phyloP scores from a whole-genome alignment of 2,113 vertebrate species.

The Xiphophorus hellerii region DNA sequence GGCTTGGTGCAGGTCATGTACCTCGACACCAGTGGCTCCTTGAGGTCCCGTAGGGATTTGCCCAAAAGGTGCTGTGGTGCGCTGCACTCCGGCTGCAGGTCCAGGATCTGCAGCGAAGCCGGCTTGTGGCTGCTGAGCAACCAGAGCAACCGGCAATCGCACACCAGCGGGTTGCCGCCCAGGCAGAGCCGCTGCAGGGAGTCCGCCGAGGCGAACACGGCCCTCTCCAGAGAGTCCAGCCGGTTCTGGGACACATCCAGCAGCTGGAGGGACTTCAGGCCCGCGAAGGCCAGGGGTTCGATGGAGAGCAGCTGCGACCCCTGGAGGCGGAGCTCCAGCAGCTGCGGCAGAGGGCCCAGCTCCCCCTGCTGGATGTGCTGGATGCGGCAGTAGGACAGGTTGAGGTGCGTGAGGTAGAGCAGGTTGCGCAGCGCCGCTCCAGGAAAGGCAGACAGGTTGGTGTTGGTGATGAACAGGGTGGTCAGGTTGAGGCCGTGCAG shows the following conservation, averaged over 20 bases:
- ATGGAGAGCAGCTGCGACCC: conserved; percentile 86
- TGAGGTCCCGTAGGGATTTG: conserved; percentile 92
- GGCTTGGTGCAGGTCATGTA: conserved; percentile 95
- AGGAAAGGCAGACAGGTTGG: conserved; percentile 91
- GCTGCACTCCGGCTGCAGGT: conserved; percentile 89
- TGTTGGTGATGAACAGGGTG: conserved; percentile 91
- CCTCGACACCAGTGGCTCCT: conserved; percentile 88
- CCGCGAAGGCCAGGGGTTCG: conserved; percentile 89
- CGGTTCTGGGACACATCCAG: conserved; percentile 93
- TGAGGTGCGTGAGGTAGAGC: conserved; percentile 94
- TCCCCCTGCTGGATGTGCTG: conserved; percentile 89
- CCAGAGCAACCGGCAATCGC: conserved; percentile 96
- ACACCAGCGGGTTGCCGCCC: conserved; percentile 93
- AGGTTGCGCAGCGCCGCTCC: conserved; percentile 88
- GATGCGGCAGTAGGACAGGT: conserved; percentile 94
- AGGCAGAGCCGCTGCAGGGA: conserved; percentile 91
- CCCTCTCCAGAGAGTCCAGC: conserved; percentile 91
- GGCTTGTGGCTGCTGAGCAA: conserved; percentile 88
- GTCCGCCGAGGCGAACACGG: conserved; percentile 88
- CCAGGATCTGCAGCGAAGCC: conserved; percentile 88
- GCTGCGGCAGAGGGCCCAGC: conserved; percentile 88
- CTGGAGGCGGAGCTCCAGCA: conserved; percentile 92
- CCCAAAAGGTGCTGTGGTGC: conserved; percentile 89
- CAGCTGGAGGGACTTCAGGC: conserved; percentile 90
- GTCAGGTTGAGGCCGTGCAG: conserved; percentile 95